Evolutionary conservation across 1,140 invertebrate species (phyloP), one percentile per base, ranked within the genome.

Genomic region (Atta colombica): DNA sequence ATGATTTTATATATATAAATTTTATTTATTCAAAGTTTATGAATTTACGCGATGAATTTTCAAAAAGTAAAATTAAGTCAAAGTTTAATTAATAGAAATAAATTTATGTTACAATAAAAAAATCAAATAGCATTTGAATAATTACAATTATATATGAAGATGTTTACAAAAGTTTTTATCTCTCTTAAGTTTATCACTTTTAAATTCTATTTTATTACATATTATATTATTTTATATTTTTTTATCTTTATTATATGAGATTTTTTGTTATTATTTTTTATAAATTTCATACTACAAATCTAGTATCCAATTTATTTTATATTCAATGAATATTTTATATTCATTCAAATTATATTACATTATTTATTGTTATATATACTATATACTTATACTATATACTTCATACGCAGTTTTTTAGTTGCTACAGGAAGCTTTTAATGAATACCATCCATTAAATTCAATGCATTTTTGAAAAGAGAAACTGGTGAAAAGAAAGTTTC

Each of bases 391-490:
- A 31, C 51, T 21, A 58, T 35, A 6, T 18, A 35, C 39, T 28
- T 49, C 18, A 18, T 1, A 18, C 4, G 8, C 25, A 1, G 2
- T 6, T 25, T 3, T n/a, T 77, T 49, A 65, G 3, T 35, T 31
- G 18, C 18, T 65, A 45, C 31, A 65, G n/a, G 16, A 60, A 39
- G 8, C 6, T n/a, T 28, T 10, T 77, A 77, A 49, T 63, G 28
- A 28, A 49, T 31, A 63, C 21, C 3, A 5, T 31, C 39, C n/a
- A 65, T 58, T 75, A 35, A 75, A 75, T 49, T 21, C 21, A 49
- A 31, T 51, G 39, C 25, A 65, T 39, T 63, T 77, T 16, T 63
- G 3, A 31, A 77, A 77, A 49, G 39, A 45, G 49, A 35, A 58
- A 60, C n/a, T 21, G n/a, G 14, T 14, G 18, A 25, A 18, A 77